phyloP scores from a whole-genome alignment of 2,797 vertebrate species.

The Pseudotriccus pelzelni region DNA sequence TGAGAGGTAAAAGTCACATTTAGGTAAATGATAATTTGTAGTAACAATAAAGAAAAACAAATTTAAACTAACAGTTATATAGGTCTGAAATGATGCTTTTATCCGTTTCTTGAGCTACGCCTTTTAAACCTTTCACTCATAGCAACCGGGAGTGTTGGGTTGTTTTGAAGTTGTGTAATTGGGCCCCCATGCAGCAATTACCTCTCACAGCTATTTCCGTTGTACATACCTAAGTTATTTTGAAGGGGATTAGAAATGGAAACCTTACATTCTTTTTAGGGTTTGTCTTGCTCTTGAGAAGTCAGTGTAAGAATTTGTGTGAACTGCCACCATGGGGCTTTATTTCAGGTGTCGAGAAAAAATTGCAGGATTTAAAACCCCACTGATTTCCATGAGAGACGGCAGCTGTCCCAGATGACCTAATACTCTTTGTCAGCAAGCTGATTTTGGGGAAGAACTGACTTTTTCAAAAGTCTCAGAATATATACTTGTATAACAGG shows the following conservation, averaged over 20 bases:
- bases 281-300: background rate
- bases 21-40: background rate
- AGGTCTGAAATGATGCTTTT: background rate
- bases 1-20: background rate
- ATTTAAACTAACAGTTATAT: background rate
- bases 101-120: background rate
- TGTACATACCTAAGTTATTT: background rate
- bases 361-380: background rate
- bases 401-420: background rate
- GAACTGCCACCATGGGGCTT: background rate
- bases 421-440: background rate
- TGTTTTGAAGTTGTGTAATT: slow-evolving; percentile 9
- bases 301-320: background rate
- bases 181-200: slow-evolving; percentile 1
- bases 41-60: background rate
- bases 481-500: background rate
- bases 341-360: background rate
- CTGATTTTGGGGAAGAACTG: background rate
- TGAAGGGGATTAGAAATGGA: background rate
- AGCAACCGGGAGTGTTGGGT: background rate
- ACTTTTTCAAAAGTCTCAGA: background rate
- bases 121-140: background rate
- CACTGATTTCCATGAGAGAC: background rate
- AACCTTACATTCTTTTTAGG: background rate
- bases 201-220: background rate